A percentile compares a stretch with the other conserved stretches of the same genome.
Evolutionary conservation across 1,140 invertebrate species (phyloP).

Genomic region (Thaumatotibia leucotreta): DNA sequence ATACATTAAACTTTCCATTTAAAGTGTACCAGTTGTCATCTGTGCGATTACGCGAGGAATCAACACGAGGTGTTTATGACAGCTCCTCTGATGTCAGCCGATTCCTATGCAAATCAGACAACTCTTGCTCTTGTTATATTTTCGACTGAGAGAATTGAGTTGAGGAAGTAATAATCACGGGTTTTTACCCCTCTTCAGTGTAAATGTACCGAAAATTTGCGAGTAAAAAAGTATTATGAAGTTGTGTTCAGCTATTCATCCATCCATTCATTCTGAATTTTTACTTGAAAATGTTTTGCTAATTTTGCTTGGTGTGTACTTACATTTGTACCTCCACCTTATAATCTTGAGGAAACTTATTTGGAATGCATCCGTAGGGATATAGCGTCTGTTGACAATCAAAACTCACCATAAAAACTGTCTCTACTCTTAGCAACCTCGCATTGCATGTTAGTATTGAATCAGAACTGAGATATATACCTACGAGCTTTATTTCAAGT

Average conservation of each 20-base stretch:
- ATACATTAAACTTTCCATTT: neutral
- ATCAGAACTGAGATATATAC: too few species aligned
- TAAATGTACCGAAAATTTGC: neutral
- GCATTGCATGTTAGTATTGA: too few species aligned
- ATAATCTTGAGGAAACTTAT: too few species aligned
- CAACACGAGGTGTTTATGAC: slow-evolving; percentile 41
- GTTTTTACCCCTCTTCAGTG: slow-evolving; percentile 28
- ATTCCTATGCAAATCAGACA: slow-evolving; percentile 60
- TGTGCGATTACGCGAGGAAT: slow-evolving; percentile 22
- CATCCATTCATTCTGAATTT: too few species aligned
- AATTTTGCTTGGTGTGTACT: too few species aligned
- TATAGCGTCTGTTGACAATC: too few species aligned
- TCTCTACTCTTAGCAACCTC: too few species aligned
- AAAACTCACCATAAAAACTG: too few species aligned
- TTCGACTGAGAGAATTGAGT: slow-evolving; percentile 30
- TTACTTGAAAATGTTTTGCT: too few species aligned
- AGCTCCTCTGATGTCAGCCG: slow-evolving; percentile 34
- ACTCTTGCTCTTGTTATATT: slow-evolving; percentile 57
- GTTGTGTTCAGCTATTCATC: neutral
- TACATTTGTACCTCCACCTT: too few species aligned
- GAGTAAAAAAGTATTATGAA: neutral
- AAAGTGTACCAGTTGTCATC: slow-evolving; percentile 16
- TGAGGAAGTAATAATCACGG: slow-evolving; percentile 27
- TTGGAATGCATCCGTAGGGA: too few species aligned
- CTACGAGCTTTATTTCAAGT: too few species aligned